Conservation (phyloP, 2,888 invertebrate genomes). For the Agrotis segetum region DNA sequence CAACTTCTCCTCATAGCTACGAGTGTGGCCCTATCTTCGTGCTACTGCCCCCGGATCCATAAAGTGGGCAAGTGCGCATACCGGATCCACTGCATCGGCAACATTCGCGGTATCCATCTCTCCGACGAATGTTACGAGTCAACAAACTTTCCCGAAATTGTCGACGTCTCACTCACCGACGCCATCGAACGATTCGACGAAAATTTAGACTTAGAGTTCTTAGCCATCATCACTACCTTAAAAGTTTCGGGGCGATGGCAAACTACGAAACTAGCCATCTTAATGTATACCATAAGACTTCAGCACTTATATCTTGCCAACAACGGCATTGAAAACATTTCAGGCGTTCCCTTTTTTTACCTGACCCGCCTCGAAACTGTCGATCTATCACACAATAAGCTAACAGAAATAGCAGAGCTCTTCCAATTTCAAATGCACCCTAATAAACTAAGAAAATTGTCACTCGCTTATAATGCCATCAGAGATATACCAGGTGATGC, state of each 20-base stretch:
- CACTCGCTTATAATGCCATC: slow-evolving; percentile 77
- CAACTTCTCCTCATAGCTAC: slow-evolving; percentile 65
- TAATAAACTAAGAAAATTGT: slow-evolving; percentile 74
- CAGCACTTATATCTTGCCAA: slow-evolving; percentile 72
- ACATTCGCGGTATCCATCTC: slow-evolving; percentile 71
- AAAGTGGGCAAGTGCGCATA: slow-evolving; percentile 73
- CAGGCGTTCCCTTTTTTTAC: slow-evolving; percentile 73
- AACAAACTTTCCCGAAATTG: slow-evolving; percentile 74
- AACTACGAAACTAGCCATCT: slow-evolving; percentile 72
- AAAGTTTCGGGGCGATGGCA: slow-evolving; percentile 74
- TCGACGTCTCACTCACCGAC: slow-evolving; percentile 77
- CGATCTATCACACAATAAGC: slow-evolving; percentile 78
- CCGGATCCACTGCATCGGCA: slow-evolving; percentile 73
- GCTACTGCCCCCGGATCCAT: slow-evolving; percentile 75
- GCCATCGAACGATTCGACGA: slow-evolving; percentile 72
- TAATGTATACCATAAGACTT: slow-evolving; percentile 77
- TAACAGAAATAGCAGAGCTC: slow-evolving; percentile 74
- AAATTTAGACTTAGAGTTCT: slow-evolving; percentile 69
- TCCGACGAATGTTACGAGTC: slow-evolving; percentile 77
- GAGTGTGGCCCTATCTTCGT: slow-evolving; percentile 60
- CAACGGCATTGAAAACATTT: slow-evolving; percentile 74
- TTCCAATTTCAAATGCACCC: slow-evolving; percentile 78
- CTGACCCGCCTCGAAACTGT: slow-evolving; percentile 75
- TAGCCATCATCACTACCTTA: slow-evolving; percentile 76
- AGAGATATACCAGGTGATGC: slow-evolving; percentile 72